Base-by-base conservation (phyloP, 2,888 invertebrate species). In the Sinodicranocentrus sp. region DNA sequence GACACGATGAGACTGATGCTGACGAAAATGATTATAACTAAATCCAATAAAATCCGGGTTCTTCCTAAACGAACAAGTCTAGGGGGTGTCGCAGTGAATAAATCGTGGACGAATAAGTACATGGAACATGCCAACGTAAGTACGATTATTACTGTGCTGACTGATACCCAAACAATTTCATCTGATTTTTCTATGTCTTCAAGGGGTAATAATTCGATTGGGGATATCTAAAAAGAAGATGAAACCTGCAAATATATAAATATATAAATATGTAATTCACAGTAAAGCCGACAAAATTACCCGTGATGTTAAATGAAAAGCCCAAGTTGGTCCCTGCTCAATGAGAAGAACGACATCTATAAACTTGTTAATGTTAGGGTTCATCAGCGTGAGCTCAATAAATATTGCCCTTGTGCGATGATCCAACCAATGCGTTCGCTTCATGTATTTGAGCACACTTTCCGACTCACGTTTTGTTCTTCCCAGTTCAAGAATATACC, bases 361-460 rank as follows among this genome's bases (percentile, higher is more conserved):
- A 82, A 82, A 87, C 70, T 84, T 82, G 73, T 87, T 80, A 0
- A 86, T 61, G 25, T 83, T 84, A 1, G 87, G 85, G 21, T 82
- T 84, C 25, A 80, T 21, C 6, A 84, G 39, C 10, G 80, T 77
- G 21, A 87, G 43, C 67, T 87, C 87, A 0, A 87, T 21, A 44
- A 87, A 85, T 3, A 87, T 71, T 13, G 77, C 84, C 13, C 87
- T 57, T 10, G 87, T 86, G 5, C 83, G 63, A 15, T 70, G 57
- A 57, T 87, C 87, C 68, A 87, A 28, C 87, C 87, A 87, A 15
- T 71, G 21, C 1, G 59, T 70, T 23, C 28, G 57, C 44, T 67
- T 63, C 52, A 87, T 67, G 26, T 80, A 83, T 15, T 71, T 59
- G 2, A 87, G 10, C 2, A 85, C 82, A 61, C 71, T 77, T 1